phyloP scores from a whole-genome alignment of 2,888 invertebrate species.

The Acronicta psi region DNA sequence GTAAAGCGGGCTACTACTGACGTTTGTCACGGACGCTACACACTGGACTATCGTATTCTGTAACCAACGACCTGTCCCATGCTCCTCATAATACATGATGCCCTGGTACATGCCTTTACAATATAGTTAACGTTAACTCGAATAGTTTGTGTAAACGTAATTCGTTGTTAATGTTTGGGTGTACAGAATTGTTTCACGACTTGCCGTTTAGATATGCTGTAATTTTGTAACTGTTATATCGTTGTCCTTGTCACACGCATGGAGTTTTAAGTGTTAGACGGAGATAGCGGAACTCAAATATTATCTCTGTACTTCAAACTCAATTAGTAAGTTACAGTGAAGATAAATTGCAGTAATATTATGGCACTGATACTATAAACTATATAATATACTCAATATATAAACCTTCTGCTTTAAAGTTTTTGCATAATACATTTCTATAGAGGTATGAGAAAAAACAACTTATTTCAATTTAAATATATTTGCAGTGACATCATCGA shows the following conservation, averaged over 20 bases:
- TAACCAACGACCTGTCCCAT: conserved; percentile 56
- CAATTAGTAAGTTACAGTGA: conserved; percentile 44
- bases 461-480: too few species aligned
- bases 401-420: too few species aligned
- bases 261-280: conserved; percentile 19
- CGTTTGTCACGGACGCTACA: conserved; percentile 42
- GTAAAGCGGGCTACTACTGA: conserved; percentile 17
- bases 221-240: conserved; percentile 45
- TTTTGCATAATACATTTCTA: too few species aligned
- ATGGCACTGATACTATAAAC: conserved; percentile 33
- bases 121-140: conserved; percentile 56
- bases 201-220: conserved; percentile 45
- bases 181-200: conserved; percentile 56
- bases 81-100: conserved; percentile 56
- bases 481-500: too few species aligned
- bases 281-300: conserved; percentile 34
- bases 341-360: conserved; percentile 52
- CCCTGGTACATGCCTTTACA: conserved; percentile 55
- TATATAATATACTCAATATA: background rate
- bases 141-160: conserved; percentile 58
- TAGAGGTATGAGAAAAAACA: too few species aligned
- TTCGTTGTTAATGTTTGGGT: conserved; percentile 57
- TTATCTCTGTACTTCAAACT: conserved; percentile 50
- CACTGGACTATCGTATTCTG: conserved; percentile 47
- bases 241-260: conserved; percentile 21